Evolutionary conservation across 1,140 invertebrate species (phyloP), one percentile per base, ranked within the genome.

Genomic region (Tetragnatha versicolor): DNA sequence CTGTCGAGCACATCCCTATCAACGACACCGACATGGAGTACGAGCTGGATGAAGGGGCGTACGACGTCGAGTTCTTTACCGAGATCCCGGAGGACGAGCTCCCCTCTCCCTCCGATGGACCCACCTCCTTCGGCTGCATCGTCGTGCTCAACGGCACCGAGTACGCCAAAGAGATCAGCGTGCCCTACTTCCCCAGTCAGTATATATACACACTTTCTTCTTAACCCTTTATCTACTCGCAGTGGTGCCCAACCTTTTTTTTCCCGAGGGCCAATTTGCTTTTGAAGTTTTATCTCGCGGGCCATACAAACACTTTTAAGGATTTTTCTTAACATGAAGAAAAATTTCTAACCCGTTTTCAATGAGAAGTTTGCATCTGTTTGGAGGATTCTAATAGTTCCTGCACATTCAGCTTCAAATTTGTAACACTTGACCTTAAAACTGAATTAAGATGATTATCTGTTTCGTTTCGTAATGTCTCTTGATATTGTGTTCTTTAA

Each of bases 181-280:
- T 75, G 45, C 72, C 72, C 51, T 75, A 63, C 35, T 63, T 75
- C 20, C 72, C 72, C 45, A 58, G 72, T 75, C 49, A 27, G 66
- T 10, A 25, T 0, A 2, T 20, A 14, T n/a, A n/a, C 7, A 14
- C 7, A 51, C 6, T 58, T 3, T 14, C 12, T 17, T 31, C 7
- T 31, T 31, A 27, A 9, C 17, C n/a, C 25, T 17, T 14, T 6
- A 51, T 14, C 7, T n/a, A n/a, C 20, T n/a, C 7, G 20, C 7
- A 14, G 20, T 51, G 5, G n/a, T n/a, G n/a, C n/a, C n/a, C n/a
- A n/a, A n/a, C n/a, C n/a, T n/a, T n/a, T n/a, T n/a, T n/a, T n/a
- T n/a, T n/a, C n/a, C n/a, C n/a, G n/a, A n/a, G n/a, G n/a, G n/a
- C n/a, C 20, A 14, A 22, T 22, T 22, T 20, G 14, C 20, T n/a